A percentile compares a stretch with the other conserved stretches of the same genome.
Evolutionary conservation across 2,888 invertebrate species (phyloP).

Genomic region (Megalurothrips usitatus): DNA sequence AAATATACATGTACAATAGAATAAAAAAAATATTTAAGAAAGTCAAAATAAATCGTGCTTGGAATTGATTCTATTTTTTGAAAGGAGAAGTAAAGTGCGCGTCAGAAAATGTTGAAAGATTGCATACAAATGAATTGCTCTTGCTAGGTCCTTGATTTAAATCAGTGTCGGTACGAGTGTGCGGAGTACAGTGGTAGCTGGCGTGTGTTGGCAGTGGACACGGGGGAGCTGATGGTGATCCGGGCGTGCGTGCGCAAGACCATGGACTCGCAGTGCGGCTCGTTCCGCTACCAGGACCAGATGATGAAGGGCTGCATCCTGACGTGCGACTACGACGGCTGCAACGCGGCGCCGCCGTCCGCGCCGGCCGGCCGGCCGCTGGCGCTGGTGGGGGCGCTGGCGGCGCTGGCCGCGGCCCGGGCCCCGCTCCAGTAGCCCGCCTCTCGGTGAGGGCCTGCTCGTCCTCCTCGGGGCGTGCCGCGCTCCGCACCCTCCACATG

Average conservation of each 20-base stretch:
- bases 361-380: slow-evolving; percentile 20
- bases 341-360: slow-evolving; percentile 44
- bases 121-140: too few species aligned
- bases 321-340: slow-evolving; percentile 51
- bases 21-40: too few species aligned
- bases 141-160: too few species aligned
- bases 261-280: slow-evolving; percentile 53
- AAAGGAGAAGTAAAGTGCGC: too few species aligned
- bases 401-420: neutral
- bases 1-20: too few species aligned
- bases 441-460: too few species aligned
- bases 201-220: slow-evolving; percentile 36
- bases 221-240: slow-evolving; percentile 44
- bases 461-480: too few species aligned
- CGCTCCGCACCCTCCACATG: too few species aligned
- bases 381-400: neutral
- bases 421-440: neutral
- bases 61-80: too few species aligned
- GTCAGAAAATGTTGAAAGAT: too few species aligned
- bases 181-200: neutral
- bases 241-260: slow-evolving; percentile 50
- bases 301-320: slow-evolving; percentile 51
- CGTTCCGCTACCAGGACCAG: slow-evolving; percentile 48
- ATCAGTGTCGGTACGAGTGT: too few species aligned
- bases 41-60: too few species aligned